Percentiles rank a stretch among this genome's conserved stretches.
These are phyloP conservation scores for Entomyzon cyanotis DNA, from an alignment of 2,113 vertebrate genomes.

Conservation along the genomic window DNA sequence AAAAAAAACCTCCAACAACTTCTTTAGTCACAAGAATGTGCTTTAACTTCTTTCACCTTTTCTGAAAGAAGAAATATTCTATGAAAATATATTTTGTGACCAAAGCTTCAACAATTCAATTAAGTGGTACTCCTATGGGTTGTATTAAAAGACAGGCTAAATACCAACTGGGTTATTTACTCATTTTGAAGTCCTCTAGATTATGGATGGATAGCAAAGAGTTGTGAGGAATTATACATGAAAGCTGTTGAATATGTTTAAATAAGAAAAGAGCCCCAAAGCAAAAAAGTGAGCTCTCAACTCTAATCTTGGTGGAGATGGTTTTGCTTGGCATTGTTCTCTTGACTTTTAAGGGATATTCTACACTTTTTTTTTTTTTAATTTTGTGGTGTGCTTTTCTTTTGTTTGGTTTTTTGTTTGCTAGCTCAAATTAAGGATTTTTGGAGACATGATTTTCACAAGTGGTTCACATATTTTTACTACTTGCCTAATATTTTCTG, in stretches of 20 bases:
- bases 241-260: neutral
- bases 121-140: neutral
- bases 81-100: neutral
- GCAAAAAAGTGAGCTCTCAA: neutral
- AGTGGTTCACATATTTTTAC: neutral
- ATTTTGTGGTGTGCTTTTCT: neutral
- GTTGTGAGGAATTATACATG: neutral
- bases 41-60: neutral
- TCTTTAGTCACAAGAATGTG: neutral
- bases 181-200: neutral
- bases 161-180: neutral
- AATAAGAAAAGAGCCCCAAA: neutral
- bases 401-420: neutral
- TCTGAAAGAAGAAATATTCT: neutral
- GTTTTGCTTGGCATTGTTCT: neutral
- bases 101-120: neutral
- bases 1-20: neutral
- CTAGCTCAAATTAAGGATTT: neutral
- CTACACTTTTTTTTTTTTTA: neutral
- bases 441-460: neutral
- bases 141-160: neutral
- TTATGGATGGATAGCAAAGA: neutral
- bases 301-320: neutral
- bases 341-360: neutral
- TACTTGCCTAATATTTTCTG: neutral